Evolutionary conservation across 2,113 vertebrate species (phyloP), one percentile per base, ranked within the genome.

Genomic region (Thoracochromis brauschi): DNA sequence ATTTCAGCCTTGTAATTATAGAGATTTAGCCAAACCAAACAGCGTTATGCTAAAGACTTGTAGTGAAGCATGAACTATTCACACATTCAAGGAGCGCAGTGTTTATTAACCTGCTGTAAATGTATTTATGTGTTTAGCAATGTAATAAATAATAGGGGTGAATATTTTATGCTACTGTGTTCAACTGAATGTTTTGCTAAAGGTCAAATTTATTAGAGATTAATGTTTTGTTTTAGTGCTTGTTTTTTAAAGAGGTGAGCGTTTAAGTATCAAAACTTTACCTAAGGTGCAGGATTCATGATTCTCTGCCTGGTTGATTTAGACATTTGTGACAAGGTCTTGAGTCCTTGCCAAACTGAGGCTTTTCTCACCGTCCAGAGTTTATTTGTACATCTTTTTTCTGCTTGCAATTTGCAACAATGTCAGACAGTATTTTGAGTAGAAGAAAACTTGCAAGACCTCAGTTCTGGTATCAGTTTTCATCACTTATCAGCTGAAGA

Each of bases 31-130:
- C 63, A 65, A 90, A 65, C 19, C 80, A 80, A 84, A 83, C 49
- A 54, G 82, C 29, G 45, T 81, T 47, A 26, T 88, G 90, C 65
- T 84, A 82, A 85, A 82, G 51, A n/a, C 40, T 51, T 47, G 11
- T 68, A 53, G 57, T 3, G 19, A 73, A 35, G 33, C 75, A 82
- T 89, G 53, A 92, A 86, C 87, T 90, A 91, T 85, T 89, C 85
- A 88, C 83, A 57, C 73, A 9, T 86, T 38, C 47, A 40, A 47
- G 47, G 75, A n/a, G 60, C 2, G 35, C 24, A 7, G 57, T 38
- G 80, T 91, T 83, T 71, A 51, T 84, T 71, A 51, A 80, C 55
- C 31, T 33, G 63, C 6, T 88, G 88, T 55, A 26, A 24, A 42
- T 86, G 19, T 21, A 82, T 89, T 86, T 24, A 86, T 29, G 2